Percentiles rank a stretch among this genome's conserved stretches.
Conservation (phyloP, 2,797 vertebrate species). For the Mastacembelus armatus region DNA sequence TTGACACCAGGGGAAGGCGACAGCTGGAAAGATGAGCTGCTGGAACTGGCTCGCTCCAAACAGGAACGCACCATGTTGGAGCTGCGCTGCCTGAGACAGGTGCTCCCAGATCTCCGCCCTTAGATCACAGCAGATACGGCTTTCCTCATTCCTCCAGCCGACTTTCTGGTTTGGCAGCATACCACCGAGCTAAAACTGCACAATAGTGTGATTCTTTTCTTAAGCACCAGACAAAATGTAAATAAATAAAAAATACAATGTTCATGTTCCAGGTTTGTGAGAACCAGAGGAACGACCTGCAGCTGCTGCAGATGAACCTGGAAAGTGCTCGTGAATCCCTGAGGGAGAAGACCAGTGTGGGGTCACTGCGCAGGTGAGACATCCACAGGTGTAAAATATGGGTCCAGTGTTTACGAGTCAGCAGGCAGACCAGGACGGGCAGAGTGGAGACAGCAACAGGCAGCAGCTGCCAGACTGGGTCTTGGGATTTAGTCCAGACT, state of each 20-base stretch:
- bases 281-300: slow-evolving; percentile 88
- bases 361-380: slow-evolving; percentile 78
- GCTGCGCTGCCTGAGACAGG: slow-evolving; percentile 85
- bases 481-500: too few species aligned
- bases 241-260: slow-evolving; percentile 8
- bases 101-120: too few species aligned
- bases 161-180: slow-evolving; percentile 68
- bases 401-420: too few species aligned
- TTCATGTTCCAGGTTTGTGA: slow-evolving; percentile 85
- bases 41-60: slow-evolving; percentile 88
- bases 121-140: not conserved
- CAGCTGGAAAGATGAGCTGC: slow-evolving; percentile 88
- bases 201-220: too few species aligned
- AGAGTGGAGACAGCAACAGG: too few species aligned
- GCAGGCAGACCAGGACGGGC: too few species aligned
- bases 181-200: not conserved
- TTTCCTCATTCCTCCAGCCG: slow-evolving; percentile 53
- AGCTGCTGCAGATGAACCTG: slow-evolving; percentile 86
- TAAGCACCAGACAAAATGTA: not conserved
- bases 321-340: slow-evolving; percentile 82
- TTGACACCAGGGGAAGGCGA: slow-evolving; percentile 85
- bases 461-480: too few species aligned
- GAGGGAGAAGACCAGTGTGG: slow-evolving; percentile 66
- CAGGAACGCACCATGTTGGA: slow-evolving; percentile 85
- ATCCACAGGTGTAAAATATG: too few species aligned